Conservation (phyloP, 2,888 invertebrate species). For the Dascillus cervinus region DNA sequence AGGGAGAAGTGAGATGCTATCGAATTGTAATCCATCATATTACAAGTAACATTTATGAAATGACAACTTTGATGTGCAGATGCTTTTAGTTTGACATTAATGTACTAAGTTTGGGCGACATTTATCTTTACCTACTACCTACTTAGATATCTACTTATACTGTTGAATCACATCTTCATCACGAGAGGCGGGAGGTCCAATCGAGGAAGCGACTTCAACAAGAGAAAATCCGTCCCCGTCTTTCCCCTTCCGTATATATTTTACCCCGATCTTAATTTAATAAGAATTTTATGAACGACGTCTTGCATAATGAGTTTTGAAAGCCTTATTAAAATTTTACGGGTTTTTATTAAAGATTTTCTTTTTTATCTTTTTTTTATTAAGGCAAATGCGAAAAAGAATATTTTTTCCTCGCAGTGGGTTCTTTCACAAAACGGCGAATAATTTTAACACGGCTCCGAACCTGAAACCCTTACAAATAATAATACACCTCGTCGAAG, state of each 20-base stretch:
- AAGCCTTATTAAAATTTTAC: conserved; percentile 15
- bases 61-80: conserved; percentile 22
- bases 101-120: conserved; percentile 20
- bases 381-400: too few species aligned
- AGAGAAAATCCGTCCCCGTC: conserved; percentile 14
- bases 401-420: too few species aligned
- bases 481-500: conserved; percentile 15
- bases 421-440: too few species aligned
- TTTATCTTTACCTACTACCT: too few species aligned
- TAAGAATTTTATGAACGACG: conserved; percentile 17
- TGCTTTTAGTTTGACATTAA: conserved; percentile 19
- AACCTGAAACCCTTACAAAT: conserved; percentile 14
- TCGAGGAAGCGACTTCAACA: conserved; percentile 12
- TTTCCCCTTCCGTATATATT: too few species aligned
- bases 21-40: conserved; percentile 26
- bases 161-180: conserved; percentile 12
- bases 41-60: conserved; percentile 21
- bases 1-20: conserved; percentile 21
- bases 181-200: conserved; percentile 12
- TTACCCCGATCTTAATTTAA: conserved; percentile 16
- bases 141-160: conserved; percentile 16
- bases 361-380: too few species aligned
- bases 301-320: conserved; percentile 15
- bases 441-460: too few species aligned
- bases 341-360: conserved; percentile 12